Percentiles rank a stretch among this genome's conserved stretches.
phyloP scores from a whole-genome alignment of 2,113 vertebrate genomes.

The Daphoenositta chrysoptera region DNA sequence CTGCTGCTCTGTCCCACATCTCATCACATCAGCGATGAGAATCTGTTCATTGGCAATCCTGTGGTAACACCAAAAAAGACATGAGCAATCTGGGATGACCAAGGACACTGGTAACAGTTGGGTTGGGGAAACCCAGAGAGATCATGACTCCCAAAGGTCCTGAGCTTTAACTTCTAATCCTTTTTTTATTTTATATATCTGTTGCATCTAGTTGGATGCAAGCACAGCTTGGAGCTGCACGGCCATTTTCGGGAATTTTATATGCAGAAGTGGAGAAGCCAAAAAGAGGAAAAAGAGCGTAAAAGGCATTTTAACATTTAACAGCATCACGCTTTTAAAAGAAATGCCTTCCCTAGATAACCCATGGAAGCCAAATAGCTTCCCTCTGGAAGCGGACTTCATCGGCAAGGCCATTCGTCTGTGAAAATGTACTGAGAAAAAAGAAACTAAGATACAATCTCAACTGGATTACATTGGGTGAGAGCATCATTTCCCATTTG shows the following conservation, averaged over 20 bases:
- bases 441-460: not conserved
- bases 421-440: not conserved
- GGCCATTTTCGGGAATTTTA: not conserved
- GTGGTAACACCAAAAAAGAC: not conserved
- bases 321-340: not conserved
- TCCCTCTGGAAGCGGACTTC: not conserved
- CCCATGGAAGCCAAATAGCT: not conserved
- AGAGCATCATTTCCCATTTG: not conserved
- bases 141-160: not conserved
- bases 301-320: conserved; percentile 2
- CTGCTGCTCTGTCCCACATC: not conserved
- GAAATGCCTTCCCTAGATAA: not conserved
- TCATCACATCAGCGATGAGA: not conserved
- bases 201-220: not conserved
- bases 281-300: not conserved
- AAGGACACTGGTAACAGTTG: not conserved
- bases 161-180: not conserved
- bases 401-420: not conserved
- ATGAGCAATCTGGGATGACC: not conserved
- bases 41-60: not conserved
- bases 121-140: not conserved
- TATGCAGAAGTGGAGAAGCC: not conserved
- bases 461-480: not conserved
- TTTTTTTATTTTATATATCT: not conserved
- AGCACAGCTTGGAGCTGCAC: not conserved